Base-by-base conservation (phyloP, 2,797 vertebrate genomes). In the Acanthurus tractus region DNA sequence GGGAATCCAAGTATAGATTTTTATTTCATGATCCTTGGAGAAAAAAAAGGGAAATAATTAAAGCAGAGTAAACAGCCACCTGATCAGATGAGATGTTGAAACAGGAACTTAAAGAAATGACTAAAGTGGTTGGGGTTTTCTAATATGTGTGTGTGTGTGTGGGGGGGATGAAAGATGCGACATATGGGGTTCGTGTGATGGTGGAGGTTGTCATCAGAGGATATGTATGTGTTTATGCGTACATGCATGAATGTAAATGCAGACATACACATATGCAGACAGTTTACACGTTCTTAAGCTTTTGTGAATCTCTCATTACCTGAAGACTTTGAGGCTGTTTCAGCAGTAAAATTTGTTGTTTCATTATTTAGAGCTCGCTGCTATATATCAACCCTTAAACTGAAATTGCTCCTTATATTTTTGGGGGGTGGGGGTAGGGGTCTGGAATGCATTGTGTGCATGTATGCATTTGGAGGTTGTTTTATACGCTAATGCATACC, bases 1-100 rank as follows among this genome's bases (percentile, higher is more conserved):
- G 92, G 89, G 92, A 94, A 88, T 92, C 82, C 56, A 34, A 72
- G 77, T 88, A 89, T 90, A 83, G 86, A 86, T 94, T 92, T 90
- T 89, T 89, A 87, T 92, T 92, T 89, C 84, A 83, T 86, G 81
- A 86, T 79, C 70, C 65, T 74, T 22, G 38, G 46, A 59, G 42
- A 70, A 25, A 44, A 74, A 42, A 56, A 75, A 44, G 68, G 64
- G 82, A 91, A 88, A 91, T 89, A 92, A 92, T 93, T 89, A 88
- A 88, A 86, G 71, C 69, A 76, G 78, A 89, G 86, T 84, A 93
- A 92, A 93, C 86, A 87, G 78, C 81, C 85, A 92, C 86, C 89
- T 93, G 91, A 84, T 93, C 76, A 86, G 81, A 86, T 79, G 50
- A 42, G 53, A 36, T 59, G 38, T 56, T 48, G 63, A 62, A 53